A percentile compares a stretch with the other conserved stretches of the same genome.
Conservation (phyloP, 1,140 invertebrate species). For the Delia radicum region DNA sequence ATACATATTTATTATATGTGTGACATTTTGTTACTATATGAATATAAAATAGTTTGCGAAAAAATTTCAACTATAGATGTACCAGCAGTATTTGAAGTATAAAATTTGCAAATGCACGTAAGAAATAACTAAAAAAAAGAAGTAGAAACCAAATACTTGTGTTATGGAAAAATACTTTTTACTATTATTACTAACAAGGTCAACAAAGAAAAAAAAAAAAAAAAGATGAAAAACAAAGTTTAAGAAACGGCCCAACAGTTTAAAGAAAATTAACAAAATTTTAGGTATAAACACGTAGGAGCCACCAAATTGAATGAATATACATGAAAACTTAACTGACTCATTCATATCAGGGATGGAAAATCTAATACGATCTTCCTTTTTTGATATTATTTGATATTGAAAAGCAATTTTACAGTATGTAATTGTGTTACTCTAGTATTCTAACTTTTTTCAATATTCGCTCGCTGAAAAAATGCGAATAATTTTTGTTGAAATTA, state of each 20-base stretch:
- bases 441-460: too few species aligned
- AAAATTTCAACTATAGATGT: not conserved
- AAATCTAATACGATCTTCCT: too few species aligned
- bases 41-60: conserved; percentile 1
- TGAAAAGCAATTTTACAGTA: too few species aligned
- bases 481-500: too few species aligned
- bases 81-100: not conserved
- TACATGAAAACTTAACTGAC: too few species aligned
- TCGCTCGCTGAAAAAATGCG: too few species aligned
- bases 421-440: too few species aligned
- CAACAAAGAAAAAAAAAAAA: not conserved
- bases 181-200: not conserved
- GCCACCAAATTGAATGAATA: too few species aligned
- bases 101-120: conserved; percentile 1
- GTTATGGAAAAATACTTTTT: not conserved
- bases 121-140: not conserved
- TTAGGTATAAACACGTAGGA: not conserved
- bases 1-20: too few species aligned
- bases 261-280: conserved; percentile 12
- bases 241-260: not conserved
- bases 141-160: not conserved
- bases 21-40: not conserved
- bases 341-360: too few species aligned
- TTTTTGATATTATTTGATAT: too few species aligned
- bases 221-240: not conserved